Evolutionary conservation across 2,113 vertebrate species (phyloP), one percentile per base, ranked within the genome.

Genomic region (Aspiorhynchus laticeps): DNA sequence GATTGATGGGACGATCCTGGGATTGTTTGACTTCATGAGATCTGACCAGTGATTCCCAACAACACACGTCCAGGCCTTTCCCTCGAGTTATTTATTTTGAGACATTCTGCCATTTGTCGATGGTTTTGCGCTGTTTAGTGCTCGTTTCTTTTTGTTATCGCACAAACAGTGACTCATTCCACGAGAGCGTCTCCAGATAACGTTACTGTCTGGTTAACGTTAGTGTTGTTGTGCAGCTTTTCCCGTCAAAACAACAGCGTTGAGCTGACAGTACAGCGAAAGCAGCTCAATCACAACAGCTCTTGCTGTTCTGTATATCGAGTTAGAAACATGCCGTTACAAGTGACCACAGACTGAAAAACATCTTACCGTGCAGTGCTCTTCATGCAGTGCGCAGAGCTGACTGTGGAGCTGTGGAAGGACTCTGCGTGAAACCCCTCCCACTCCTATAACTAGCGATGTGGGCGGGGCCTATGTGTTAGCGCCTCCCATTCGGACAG

Each of bases 281-380:
- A 71, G 61, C 61, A n/a, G n/a, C 61, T 5, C 61, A 63, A 63
- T 26, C 9, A 63, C 61, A 26, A 26, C 21, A n/a, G 21, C 10
- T n/a, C 24, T 63, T 26, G n/a, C 4, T 41, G 36, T 6, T 73
- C 24, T 41, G 71, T 41, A 74, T 2, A n/a, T 8, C 67, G 7
- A 5, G 71, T 14, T n/a, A 74, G 0, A 74, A n/a, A 43, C 21
- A n/a, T 21, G 3, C 38, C 43, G 38, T 74, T n/a, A 74, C 1
- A 41, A 12, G 21, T 74, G 3, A n/a, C 17, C 19, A 56, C 51
- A 21, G 17, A 36, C 67, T 21, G 33, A 71, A 69, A n/a, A 43
- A n/a, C 71, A n/a, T 2, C 71, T 74, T 74, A 74, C 71, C 71
- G 71, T 74, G n/a, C n/a, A n/a, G n/a, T n/a, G n/a, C n/a, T n/a